These are phyloP conservation scores for Halocynthia aurantium DNA, from an alignment of 23 tunicate genomes.

Conservation along the genomic window DNA sequence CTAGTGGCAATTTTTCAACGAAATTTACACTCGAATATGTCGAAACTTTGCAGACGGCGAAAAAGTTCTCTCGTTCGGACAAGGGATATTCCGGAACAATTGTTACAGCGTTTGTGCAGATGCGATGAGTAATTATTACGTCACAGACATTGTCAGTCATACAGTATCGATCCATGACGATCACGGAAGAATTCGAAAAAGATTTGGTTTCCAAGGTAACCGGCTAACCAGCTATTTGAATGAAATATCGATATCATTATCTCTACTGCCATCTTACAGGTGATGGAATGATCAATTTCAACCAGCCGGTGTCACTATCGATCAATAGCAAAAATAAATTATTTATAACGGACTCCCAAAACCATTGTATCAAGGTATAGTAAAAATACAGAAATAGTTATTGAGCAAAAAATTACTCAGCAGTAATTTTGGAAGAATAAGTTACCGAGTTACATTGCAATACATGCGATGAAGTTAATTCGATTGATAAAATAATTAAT, in stretches of 20 bases:
- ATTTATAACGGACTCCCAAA: conserved; percentile 68
- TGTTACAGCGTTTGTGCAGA: conserved; percentile 67
- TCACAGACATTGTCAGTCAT: conserved; percentile 80
- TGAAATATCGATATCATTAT: background rate
- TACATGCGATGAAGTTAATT: too few relatives aligned
- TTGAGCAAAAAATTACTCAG: background rate
- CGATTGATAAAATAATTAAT: too few relatives aligned
- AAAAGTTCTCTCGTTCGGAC: conserved; percentile 34
- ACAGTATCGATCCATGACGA: conserved; percentile 62
- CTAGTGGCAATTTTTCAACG: background rate
- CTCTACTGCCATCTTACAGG: conserved; percentile 15
- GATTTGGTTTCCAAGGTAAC: conserved; percentile 73
- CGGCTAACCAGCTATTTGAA: background rate
- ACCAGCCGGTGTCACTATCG: conserved; percentile 91
- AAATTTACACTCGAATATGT: background rate
- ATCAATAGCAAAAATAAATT: conserved; percentile 44
- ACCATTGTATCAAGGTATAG: conserved; percentile 65
- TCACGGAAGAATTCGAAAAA: conserved; percentile 57
- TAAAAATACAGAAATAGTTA: background rate
- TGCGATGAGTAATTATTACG: conserved; percentile 61
- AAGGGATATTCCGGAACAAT: conserved; percentile 72
- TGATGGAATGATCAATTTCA: conserved; percentile 36
- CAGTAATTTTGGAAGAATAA: background rate
- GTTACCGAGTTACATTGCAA: too few relatives aligned
- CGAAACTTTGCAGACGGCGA: conserved; percentile 34